phyloP scores from a whole-genome alignment of 2,113 vertebrate genomes.

The Stegostoma tigrinum region DNA sequence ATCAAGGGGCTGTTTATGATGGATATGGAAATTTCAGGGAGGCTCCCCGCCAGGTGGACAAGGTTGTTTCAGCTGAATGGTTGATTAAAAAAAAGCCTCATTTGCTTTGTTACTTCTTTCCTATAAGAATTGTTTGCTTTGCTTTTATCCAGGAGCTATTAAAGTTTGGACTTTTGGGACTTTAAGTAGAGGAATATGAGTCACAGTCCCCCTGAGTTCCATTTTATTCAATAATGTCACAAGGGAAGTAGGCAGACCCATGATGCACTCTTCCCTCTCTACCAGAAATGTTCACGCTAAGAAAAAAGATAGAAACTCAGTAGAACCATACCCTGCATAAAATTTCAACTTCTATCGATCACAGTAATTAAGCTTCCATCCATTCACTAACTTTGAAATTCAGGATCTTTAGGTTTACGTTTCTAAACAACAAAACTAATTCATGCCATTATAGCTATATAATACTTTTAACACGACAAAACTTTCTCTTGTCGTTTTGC shows the following conservation, averaged over 20 bases:
- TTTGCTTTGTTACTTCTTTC: too few relatives aligned
- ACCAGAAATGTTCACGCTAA: neutral
- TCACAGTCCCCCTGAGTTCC: neutral
- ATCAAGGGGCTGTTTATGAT: neutral
- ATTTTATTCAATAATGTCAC: neutral
- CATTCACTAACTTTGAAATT: neutral
- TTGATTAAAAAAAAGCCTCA: neutral
- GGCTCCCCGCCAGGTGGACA: neutral
- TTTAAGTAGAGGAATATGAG: neutral
- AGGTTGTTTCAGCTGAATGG: neutral
- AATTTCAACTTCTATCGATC: too few relatives aligned
- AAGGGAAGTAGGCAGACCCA: neutral
- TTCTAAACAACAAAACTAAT: neutral
- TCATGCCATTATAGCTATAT: too few relatives aligned
- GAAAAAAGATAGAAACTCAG: neutral
- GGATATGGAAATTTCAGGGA: neutral
- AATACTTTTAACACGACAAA: too few relatives aligned
- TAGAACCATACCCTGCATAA: too few relatives aligned
- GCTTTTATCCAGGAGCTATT: neutral
- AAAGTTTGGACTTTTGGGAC: neutral
- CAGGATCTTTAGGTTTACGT: neutral
- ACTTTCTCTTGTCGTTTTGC: too few relatives aligned
- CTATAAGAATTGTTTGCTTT: too few relatives aligned
- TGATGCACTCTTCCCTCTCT: neutral
- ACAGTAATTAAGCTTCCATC: too few relatives aligned